Conservation (phyloP, 2,113 vertebrate species). For the Butorides virescens region DNA sequence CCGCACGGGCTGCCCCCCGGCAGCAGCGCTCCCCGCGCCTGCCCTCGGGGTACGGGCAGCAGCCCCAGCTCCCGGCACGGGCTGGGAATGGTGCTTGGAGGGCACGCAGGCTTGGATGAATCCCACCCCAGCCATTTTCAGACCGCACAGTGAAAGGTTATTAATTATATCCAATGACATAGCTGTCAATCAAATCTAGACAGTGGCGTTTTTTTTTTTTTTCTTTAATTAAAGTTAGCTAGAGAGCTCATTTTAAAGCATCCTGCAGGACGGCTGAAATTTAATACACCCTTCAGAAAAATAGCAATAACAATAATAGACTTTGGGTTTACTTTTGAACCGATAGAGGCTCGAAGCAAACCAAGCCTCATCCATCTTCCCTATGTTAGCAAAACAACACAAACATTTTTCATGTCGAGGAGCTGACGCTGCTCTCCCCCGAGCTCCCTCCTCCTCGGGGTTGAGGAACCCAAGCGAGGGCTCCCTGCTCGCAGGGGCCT, state of each 20-base stretch:
- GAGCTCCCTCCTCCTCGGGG: neutral
- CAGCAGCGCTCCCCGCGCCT: fast-evolving
- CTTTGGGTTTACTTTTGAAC: neutral
- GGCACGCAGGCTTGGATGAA: fast-evolving
- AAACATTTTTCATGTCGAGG: neutral
- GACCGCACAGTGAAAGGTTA: neutral
- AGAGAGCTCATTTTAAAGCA: neutral
- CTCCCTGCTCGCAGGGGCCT: fast-evolving
- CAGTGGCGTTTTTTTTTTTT: neutral
- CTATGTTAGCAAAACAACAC: neutral
- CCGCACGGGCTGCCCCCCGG: no score
- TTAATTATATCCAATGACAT: neutral
- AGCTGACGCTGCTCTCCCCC: neutral
- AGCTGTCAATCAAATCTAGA: neutral
- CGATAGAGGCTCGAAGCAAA: neutral
- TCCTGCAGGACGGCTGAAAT: neutral
- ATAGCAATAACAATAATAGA: neutral
- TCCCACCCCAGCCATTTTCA: neutral
- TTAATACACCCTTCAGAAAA: neutral
- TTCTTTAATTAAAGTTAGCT: neutral
- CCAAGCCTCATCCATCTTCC: neutral
- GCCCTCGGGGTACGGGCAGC: neutral
- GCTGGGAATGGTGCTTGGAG: neutral
- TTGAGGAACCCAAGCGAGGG: fast-evolving
- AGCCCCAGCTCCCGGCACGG: neutral